Evolutionary conservation across 2,888 invertebrate species (phyloP).

Genomic region (Cartodere bifasciata): DNA sequence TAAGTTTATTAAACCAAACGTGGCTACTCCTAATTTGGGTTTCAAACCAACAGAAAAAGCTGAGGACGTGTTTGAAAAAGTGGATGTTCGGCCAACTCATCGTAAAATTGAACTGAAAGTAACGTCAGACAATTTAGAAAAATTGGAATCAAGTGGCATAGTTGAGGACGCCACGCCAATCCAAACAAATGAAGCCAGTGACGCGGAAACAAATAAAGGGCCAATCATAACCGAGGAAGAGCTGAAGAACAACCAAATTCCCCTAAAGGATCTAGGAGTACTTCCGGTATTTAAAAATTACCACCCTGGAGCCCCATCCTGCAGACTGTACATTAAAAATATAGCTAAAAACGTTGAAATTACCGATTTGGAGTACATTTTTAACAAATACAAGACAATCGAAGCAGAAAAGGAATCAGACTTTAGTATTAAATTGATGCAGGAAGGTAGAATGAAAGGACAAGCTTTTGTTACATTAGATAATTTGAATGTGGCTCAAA

Average conservation of each 20-base stretch:
- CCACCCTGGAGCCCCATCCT: constrained; percentile 64
- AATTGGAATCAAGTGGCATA: not conserved
- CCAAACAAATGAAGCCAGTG: constrained; percentile 19
- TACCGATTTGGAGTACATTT: constrained; percentile 63
- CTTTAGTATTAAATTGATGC: constrained; percentile 71
- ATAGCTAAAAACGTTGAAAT: constrained; percentile 67
- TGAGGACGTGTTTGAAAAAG: constrained; percentile 44
- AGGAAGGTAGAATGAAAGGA: constrained; percentile 92
- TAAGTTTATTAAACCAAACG: constrained; percentile 38
- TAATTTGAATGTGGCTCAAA: constrained; percentile 51
- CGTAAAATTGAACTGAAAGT: constrained; percentile 43
- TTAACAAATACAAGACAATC: constrained; percentile 50
- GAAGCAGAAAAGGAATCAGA: constrained; percentile 35
- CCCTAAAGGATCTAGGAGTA: constrained; percentile 54
- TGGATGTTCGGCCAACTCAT: constrained; percentile 31
- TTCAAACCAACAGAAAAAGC: constrained; percentile 31
- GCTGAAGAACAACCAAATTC: constrained; percentile 54
- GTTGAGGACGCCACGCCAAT: constrained; percentile 11
- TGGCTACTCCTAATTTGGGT: too few relatives aligned
- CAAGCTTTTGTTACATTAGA: constrained; percentile 87
- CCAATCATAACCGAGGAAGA: constrained; percentile 49
- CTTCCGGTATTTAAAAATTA: constrained; percentile 80
- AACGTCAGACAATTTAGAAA: constrained; percentile 26
- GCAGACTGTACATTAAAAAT: constrained; percentile 87
- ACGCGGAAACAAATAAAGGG: constrained; percentile 19